Evolutionary conservation across 2,888 invertebrate species (phyloP).

Genomic region (Epinotia nisella): DNA sequence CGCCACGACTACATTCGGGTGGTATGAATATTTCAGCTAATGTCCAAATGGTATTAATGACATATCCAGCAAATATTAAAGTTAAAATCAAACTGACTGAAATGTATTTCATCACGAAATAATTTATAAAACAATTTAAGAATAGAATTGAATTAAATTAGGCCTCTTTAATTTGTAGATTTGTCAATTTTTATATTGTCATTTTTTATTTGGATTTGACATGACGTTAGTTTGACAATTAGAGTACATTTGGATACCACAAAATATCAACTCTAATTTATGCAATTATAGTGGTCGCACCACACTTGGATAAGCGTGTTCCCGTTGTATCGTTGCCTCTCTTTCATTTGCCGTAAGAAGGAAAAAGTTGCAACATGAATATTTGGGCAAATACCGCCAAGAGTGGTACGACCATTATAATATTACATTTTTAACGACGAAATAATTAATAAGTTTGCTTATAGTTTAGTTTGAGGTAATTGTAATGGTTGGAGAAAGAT

Average conservation of each 20-base stretch:
- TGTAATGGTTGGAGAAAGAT: no score
- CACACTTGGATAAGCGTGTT: no score
- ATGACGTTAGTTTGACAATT: conserved; percentile 9
- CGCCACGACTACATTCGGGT: conserved; percentile 87
- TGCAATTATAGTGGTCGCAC: no score
- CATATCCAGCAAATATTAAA: conserved; percentile 87
- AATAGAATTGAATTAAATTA: conserved; percentile 1
- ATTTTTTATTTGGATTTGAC: background rate
- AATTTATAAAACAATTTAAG: conserved; percentile 31
- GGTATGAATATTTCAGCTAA: conserved; percentile 89
- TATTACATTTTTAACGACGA: background rate
- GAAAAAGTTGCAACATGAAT: no score
- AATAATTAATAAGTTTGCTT: background rate
- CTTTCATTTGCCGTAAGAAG: no score
- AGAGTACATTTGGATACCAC: conserved; percentile 1
- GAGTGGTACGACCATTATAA: no score
- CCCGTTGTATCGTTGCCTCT: no score
- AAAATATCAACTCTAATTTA: background rate
- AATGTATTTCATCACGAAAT: conserved; percentile 73
- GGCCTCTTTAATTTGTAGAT: conserved; percentile 1
- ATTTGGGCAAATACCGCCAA: no score
- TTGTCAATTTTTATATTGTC: conserved; percentile 1
- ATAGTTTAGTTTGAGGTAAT: background rate
- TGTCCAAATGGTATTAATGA: conserved; percentile 90
- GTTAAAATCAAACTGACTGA: conserved; percentile 87